Evolutionary conservation across 2,113 vertebrate species (phyloP), one percentile per base, ranked within the genome.

Genomic region (Ginglymostoma cirratum): DNA sequence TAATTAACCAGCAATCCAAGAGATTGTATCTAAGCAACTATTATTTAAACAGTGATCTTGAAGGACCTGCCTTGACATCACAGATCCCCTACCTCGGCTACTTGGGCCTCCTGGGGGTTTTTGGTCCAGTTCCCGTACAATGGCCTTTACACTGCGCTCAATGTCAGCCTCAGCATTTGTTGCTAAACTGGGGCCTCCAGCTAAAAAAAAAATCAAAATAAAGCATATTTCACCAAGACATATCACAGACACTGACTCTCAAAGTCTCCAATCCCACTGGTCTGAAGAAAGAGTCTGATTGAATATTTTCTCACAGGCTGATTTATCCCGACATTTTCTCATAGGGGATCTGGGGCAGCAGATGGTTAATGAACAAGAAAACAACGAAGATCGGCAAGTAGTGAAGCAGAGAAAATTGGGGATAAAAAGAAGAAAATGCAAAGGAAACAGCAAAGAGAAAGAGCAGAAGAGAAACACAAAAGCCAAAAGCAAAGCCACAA

Each of bases 61-160:
- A 30, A 89, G 27, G 55, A 14, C 48, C 27, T 89, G 24, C 48
- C 45, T 52, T 34, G 52, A 52, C n/a, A 30, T 65, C 8, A 52
- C 69, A 5, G 27, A 86, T 66, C 17, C 34, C 85, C 96, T 97
- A 99, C 98, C 99, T 98, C 97, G 98, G 97, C 98, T 98, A 0
- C 96, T 96, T 94, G 97, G 97, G 96, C 97, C 97, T 48, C 97
- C 94, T 0, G 97, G 96, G 27, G 97, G 97, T 55, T 97, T 97
- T 86, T 96, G 95, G 0, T 98, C 98, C 24, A 98, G 97, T 87
- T 98, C 98, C 38, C 98, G 97, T 42, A 99, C 97, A 96, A 99
- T 97, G 0, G 98, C 98, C 95, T 98, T 98, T 89, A 99, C 97
- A 0, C 98, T 98, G 96, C 98, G 98, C 96, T 98, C 98, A 83